phyloP scores from a whole-genome alignment of 2,113 vertebrate genomes.

The Apodemus speciosus region DNA sequence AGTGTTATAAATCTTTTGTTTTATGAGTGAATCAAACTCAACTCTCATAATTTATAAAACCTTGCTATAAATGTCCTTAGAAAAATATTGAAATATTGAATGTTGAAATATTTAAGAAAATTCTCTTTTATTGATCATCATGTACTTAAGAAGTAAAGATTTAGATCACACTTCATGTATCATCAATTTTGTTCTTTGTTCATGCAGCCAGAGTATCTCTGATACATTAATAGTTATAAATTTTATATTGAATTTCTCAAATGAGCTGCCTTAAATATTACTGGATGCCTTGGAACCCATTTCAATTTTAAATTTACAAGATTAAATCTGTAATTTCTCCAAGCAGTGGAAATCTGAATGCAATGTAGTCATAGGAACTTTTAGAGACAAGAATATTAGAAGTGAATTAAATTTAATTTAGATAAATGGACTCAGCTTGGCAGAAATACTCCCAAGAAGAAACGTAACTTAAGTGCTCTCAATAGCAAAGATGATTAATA shows the following conservation, averaged over 20 bases:
- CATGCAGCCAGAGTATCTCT: slow-evolving; percentile 50
- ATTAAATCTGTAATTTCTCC: slow-evolving; percentile 53
- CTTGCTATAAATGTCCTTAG: background rate
- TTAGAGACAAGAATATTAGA: slow-evolving; percentile 48
- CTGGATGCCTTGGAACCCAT: background rate
- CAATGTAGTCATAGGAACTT: slow-evolving; percentile 48
- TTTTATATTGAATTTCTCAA: slow-evolving; percentile 51
- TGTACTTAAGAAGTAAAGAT: background rate
- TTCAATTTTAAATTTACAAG: slow-evolving; percentile 54
- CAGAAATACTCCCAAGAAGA: slow-evolving; percentile 33
- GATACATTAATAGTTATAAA: slow-evolving; percentile 46
- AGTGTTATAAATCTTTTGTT: background rate
- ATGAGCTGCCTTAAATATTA: slow-evolving; percentile 7
- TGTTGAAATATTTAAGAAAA: slow-evolving; percentile 16
- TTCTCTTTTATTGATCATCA: background rate
- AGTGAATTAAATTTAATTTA: slow-evolving; percentile 72
- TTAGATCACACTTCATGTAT: background rate
- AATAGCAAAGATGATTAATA: slow-evolving; percentile 34
- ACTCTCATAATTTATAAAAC: background rate
- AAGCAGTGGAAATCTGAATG: slow-evolving; percentile 46
- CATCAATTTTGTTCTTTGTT: background rate
- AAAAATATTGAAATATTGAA: no score
- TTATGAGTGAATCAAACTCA: background rate
- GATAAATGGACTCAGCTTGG: slow-evolving; percentile 52
- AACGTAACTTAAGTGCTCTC: slow-evolving; percentile 53